A percentile compares a stretch with the other conserved stretches of the same genome.
Conservation (phyloP, 2,113 vertebrate species). For the Entosphenus tridentatus region DNA sequence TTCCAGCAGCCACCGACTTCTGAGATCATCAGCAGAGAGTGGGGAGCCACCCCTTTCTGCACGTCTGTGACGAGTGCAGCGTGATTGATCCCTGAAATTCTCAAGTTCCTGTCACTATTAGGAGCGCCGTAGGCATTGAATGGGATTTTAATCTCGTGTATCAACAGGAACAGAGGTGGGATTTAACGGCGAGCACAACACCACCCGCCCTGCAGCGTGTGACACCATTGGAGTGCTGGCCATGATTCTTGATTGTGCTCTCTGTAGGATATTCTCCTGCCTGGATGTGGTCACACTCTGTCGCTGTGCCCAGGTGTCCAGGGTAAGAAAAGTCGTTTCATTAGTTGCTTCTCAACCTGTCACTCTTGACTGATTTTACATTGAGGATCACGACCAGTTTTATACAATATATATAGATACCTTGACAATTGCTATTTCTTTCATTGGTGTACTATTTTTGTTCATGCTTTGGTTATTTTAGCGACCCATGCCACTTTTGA, state of each 20-base stretch:
- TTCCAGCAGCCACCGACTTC: too few relatives aligned
- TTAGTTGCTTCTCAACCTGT: neutral
- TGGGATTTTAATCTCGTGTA: too few relatives aligned
- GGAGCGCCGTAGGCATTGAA: too few relatives aligned
- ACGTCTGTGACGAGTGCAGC: too few relatives aligned
- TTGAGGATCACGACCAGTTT: neutral
- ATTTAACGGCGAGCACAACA: too few relatives aligned
- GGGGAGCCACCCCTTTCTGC: too few relatives aligned
- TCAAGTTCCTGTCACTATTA: too few relatives aligned
- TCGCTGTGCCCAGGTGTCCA: slow-evolving; percentile 79
- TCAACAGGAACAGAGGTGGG: too few relatives aligned
- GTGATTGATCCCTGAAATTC: too few relatives aligned
- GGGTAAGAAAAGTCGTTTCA: slow-evolving; percentile 34
- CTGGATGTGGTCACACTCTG: slow-evolving; percentile 82
- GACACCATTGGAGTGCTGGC: too few relatives aligned
- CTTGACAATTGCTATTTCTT: neutral
- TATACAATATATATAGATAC: slow-evolving; percentile 3
- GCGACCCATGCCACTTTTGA: slow-evolving; percentile 7
- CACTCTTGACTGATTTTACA: neutral
- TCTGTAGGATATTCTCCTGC: slow-evolving; percentile 80
- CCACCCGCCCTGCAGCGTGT: too few relatives aligned
- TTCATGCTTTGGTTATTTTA: neutral
- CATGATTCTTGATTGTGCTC: slow-evolving; percentile 14
- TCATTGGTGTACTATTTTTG: neutral
- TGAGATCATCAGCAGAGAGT: too few relatives aligned